Evolutionary conservation across 2,113 vertebrate genomes (phyloP).

Genomic region (Paramormyrops kingsleyae): DNA sequence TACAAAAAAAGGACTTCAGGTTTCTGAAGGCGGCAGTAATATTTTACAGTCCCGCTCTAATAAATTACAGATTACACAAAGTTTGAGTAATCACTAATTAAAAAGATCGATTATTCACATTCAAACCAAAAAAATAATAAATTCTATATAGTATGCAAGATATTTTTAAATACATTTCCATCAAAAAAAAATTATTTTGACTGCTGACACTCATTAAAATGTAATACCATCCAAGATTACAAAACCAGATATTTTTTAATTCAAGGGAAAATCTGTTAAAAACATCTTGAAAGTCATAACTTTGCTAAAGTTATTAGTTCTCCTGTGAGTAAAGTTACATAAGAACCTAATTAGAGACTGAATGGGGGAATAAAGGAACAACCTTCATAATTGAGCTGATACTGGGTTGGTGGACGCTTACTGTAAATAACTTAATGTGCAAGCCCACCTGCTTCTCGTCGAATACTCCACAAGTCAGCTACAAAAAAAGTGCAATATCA

Average conservation of each 20-base stretch:
- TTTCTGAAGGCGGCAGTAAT: slow-evolving; percentile 4
- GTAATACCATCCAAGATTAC: background rate
- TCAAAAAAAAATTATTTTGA: background rate
- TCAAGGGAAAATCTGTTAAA: background rate
- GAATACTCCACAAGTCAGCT: background rate
- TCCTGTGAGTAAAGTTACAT: slow-evolving; percentile 8
- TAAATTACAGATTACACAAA: slow-evolving; percentile 4
- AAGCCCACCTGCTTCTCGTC: background rate
- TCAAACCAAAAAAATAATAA: background rate
- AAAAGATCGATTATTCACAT: background rate
- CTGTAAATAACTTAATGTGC: background rate
- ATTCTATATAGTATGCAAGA: slow-evolving; percentile 1
- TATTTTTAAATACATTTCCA: background rate
- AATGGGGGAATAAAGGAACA: background rate
- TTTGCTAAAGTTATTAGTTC: background rate
- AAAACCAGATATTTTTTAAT: background rate
- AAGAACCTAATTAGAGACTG: background rate
- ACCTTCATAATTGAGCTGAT: background rate
- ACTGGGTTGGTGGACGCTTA: background rate
- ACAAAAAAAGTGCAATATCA: slow-evolving; percentile 4
- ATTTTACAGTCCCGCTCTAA: background rate
- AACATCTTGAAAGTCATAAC: background rate
- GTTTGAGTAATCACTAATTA: background rate
- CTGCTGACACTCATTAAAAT: background rate
- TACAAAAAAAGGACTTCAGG: background rate